These are phyloP conservation scores for Mycteria americana DNA, from an alignment of 2,797 vertebrate genomes.

Conservation along the genomic window DNA sequence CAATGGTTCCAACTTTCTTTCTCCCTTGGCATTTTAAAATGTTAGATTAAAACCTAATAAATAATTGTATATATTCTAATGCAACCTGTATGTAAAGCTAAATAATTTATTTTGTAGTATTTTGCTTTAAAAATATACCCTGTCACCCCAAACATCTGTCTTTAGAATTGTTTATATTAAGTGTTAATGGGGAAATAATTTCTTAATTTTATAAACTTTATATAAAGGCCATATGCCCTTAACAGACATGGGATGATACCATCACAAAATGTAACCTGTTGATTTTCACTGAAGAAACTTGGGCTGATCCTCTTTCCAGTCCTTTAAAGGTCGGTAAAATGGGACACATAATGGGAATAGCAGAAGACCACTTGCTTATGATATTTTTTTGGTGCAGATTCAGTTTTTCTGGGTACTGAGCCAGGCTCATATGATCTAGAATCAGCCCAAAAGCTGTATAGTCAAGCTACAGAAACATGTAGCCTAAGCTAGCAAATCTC, in stretches of 20 bases:
- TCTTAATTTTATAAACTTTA: neutral
- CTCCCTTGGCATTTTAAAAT: neutral
- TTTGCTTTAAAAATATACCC: neutral
- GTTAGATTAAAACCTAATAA: neutral
- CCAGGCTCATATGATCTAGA: neutral
- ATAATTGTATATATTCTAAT: neutral
- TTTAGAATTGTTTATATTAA: neutral
- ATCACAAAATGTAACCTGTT: neutral
- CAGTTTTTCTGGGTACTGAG: neutral
- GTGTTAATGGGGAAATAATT: neutral
- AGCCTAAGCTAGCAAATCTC: neutral
- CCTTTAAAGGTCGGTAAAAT: neutral
- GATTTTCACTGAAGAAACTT: neutral
- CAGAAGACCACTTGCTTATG: neutral
- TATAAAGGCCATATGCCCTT: neutral
- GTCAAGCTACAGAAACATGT: neutral
- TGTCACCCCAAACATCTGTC: neutral
- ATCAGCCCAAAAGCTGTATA: neutral
- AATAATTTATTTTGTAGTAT: neutral
- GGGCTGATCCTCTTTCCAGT: neutral
- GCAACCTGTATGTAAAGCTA: neutral
- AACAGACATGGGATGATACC: neutral
- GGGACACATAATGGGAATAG: neutral
- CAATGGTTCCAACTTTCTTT: neutral
- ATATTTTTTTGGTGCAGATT: neutral